Base-by-base conservation (phyloP, 2,113 vertebrate genomes). In the Chloroceryle aenea region DNA sequence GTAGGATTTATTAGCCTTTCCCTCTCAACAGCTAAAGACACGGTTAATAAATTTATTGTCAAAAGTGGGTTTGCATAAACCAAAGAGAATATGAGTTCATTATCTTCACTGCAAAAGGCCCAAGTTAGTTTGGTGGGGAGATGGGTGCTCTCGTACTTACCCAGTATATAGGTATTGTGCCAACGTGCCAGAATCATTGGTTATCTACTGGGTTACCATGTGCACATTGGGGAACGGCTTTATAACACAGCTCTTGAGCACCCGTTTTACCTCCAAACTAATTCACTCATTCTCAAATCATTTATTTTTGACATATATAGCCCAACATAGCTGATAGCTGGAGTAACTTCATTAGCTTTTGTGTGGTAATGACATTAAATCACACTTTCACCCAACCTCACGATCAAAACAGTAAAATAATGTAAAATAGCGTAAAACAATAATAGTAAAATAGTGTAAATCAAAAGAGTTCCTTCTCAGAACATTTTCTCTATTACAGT, bases 131-230 rank as follows among this genome's bases (percentile, higher is more conserved):
- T 55, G 3, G 0, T 43, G 26, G 10, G 45, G 50, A 69, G 38
- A 19, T 12, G 29, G 25, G 20, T 61, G 38, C 43, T 55, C 32
- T 74, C 47, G 10, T 7, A 17, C 17, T 64, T 42, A 59, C 52
- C 32, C 4, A 5, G 42, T 29, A 12, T 14, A 18, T 0, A 0
- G n/a, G n/a, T 25, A 6, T 61, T 25, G 8, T 5, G 19, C 6
- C 52, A 67, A 1, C 2, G 8, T 36, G 43, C 26, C 3, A 16
- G 21, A 47, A 58, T 83, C 67, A 26, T 22, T 14, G 20, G 32
- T 52, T 55, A 6, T 34, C 71, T 43, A 1, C 21, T 58, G 29
- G 16, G 19, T 83, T 58, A 48, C 79, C 59, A 69, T 84, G n/a
- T 76, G 27, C 21, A 48, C 67, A 26, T 0, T 53, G 45, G 66